Conservation (phyloP, 2,888 invertebrate species). For the Noctua comes region DNA sequence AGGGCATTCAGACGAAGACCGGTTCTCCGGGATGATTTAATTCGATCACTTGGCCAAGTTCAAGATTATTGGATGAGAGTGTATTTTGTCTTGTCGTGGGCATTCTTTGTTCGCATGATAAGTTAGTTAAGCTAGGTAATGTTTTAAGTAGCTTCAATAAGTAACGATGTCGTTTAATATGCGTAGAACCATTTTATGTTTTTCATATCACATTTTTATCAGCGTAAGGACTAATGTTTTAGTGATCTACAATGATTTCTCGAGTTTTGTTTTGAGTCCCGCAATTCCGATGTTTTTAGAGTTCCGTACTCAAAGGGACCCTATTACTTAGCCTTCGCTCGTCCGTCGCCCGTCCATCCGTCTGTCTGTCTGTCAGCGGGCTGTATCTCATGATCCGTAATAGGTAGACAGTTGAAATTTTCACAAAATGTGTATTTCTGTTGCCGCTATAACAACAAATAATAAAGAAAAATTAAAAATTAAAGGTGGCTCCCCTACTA, state of each 20-base stretch:
- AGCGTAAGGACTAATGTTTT: background rate
- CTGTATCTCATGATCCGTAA: too few relatives aligned
- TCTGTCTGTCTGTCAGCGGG: too few relatives aligned
- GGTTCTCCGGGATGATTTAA: slow-evolving; percentile 64
- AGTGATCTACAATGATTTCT: background rate
- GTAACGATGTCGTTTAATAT: background rate
- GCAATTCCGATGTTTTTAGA: background rate
- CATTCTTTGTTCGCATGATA: slow-evolving; percentile 25
- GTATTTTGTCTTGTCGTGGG: slow-evolving; percentile 29
- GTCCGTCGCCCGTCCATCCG: too few relatives aligned
- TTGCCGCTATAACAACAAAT: too few relatives aligned
- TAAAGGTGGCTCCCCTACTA: too few relatives aligned
- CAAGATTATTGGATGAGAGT: slow-evolving; percentile 51
- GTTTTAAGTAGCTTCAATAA: slow-evolving; percentile 1
- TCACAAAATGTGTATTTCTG: too few relatives aligned
- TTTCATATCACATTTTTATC: slow-evolving; percentile 7
- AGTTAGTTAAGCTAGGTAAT: slow-evolving; percentile 12
- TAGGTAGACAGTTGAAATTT: too few relatives aligned
- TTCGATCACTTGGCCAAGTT: slow-evolving; percentile 71
- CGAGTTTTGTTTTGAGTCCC: background rate
- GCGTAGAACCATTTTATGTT: background rate
- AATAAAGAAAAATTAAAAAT: too few relatives aligned
- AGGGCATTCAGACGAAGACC: slow-evolving; percentile 63
- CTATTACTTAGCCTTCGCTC: too few relatives aligned
- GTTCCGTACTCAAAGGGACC: too few relatives aligned